Percentiles rank a stretch among this genome's conserved stretches.
Conservation (phyloP, 2,113 vertebrate genomes). For the Hipposideros armiger region DNA sequence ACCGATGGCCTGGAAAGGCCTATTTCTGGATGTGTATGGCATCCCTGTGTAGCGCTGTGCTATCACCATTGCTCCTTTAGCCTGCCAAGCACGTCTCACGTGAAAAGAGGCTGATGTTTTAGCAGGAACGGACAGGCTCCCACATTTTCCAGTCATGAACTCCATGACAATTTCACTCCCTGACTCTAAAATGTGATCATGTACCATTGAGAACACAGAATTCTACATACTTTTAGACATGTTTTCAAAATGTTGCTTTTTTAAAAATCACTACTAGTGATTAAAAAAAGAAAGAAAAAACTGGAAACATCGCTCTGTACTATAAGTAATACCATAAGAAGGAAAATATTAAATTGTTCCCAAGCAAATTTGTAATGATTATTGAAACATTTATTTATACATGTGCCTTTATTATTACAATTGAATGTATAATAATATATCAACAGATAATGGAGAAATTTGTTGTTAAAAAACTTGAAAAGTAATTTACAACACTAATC, state of each 20-base stretch:
- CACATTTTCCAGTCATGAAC: background rate
- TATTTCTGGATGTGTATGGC: background rate
- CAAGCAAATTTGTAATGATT: background rate
- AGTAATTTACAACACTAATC: background rate
- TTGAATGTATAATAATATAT: background rate
- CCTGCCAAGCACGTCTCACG: too few species aligned
- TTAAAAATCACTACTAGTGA: background rate
- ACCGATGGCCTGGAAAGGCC: background rate
- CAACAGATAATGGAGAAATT: background rate
- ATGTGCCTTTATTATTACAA: background rate
- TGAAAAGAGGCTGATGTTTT: background rate
- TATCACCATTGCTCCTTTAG: background rate
- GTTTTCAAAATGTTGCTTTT: background rate
- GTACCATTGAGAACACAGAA: background rate
- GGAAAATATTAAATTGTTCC: background rate
- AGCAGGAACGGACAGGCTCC: background rate
- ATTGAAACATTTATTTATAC: constrained; percentile 10
- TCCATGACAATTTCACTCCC: background rate
- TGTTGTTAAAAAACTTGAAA: background rate
- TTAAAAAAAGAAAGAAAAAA: background rate
- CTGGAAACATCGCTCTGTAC: background rate
- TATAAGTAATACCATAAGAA: background rate
- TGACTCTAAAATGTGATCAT: background rate
- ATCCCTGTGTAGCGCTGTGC: rapidly evolving
- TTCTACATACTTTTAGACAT: background rate